These are phyloP conservation scores for Patella vulgata DNA, from an alignment of 1,140 invertebrate species.

Conservation along the genomic window DNA sequence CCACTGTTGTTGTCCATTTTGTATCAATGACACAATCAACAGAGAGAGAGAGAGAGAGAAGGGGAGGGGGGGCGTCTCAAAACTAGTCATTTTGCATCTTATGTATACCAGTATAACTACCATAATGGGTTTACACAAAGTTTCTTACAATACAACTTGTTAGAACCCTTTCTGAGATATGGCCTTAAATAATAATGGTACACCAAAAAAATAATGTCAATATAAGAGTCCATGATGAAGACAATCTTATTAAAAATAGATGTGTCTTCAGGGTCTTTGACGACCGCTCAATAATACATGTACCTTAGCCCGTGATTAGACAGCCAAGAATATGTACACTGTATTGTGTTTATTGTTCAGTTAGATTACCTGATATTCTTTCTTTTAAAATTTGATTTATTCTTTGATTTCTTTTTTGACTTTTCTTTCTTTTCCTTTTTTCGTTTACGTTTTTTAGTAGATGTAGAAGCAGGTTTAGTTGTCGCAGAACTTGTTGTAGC, in stretches of 20 bases:
- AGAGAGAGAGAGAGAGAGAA: background rate
- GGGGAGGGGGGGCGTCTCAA: background rate
- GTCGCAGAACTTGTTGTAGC: background rate
- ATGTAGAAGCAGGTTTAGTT: background rate
- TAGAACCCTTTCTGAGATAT: background rate
- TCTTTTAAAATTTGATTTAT: conserved; percentile 40
- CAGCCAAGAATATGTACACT: too few species aligned
- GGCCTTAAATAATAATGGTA: background rate
- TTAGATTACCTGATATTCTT: conserved; percentile 59
- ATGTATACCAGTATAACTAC: background rate
- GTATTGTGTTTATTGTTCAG: too few species aligned
- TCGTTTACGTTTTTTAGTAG: background rate
- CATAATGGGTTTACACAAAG: background rate
- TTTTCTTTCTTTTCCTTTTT: conserved; percentile 40
- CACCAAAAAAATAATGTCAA: too few species aligned
- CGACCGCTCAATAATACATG: conserved; percentile 4
- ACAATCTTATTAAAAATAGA: conserved; percentile 10
- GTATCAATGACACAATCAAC: conserved; percentile 1
- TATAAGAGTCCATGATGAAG: too few species aligned
- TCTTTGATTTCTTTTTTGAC: conserved; percentile 34
- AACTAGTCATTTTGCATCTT: background rate
- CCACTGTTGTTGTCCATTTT: too few species aligned
- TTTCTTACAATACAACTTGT: background rate
- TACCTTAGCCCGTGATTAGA: background rate
- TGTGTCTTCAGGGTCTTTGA: conserved; percentile 5